Conservation (phyloP, 2,888 invertebrate genomes). For the Euclidia mi region DNA sequence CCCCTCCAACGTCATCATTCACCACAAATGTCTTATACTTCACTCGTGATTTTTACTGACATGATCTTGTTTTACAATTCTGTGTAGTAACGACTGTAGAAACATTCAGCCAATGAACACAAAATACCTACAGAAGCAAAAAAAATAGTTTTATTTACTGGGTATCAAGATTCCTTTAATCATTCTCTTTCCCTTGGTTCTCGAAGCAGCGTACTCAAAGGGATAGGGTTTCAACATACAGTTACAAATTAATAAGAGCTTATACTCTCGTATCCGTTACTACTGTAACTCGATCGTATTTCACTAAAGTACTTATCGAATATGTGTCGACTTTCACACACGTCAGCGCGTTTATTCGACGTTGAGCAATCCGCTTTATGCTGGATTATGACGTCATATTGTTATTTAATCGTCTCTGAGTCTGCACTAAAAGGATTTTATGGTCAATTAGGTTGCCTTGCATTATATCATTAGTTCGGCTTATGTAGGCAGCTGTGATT, state of each 20-base stretch:
- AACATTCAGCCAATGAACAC: too few species aligned
- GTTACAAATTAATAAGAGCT: constrained; percentile 23
- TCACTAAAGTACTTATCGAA: constrained; percentile 20
- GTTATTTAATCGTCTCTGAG: constrained; percentile 17
- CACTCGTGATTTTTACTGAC: too few species aligned
- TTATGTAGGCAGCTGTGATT: too few species aligned
- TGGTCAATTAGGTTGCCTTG: constrained; percentile 10
- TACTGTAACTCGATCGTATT: neutral
- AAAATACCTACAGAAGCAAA: too few species aligned
- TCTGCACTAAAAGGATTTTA: constrained; percentile 18
- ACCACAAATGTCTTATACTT: too few species aligned
- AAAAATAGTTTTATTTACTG: too few species aligned
- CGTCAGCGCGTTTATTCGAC: constrained; percentile 24
- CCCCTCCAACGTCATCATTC: too few species aligned
- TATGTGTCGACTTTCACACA: constrained; percentile 27
- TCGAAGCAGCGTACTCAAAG: constrained; percentile 6
- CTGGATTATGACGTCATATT: constrained; percentile 36
- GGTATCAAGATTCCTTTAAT: too few species aligned
- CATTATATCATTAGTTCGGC: too few species aligned
- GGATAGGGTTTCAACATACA: constrained; percentile 28
- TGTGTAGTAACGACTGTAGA: too few species aligned
- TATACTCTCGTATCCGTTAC: constrained; percentile 16
- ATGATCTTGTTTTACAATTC: too few species aligned
- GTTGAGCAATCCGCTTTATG: constrained; percentile 29
- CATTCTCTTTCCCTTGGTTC: neutral